Evolutionary conservation across 2,113 vertebrate genomes (phyloP), one percentile per base, ranked within the genome.

Genomic region (Ibidorhyncha struthersii): DNA sequence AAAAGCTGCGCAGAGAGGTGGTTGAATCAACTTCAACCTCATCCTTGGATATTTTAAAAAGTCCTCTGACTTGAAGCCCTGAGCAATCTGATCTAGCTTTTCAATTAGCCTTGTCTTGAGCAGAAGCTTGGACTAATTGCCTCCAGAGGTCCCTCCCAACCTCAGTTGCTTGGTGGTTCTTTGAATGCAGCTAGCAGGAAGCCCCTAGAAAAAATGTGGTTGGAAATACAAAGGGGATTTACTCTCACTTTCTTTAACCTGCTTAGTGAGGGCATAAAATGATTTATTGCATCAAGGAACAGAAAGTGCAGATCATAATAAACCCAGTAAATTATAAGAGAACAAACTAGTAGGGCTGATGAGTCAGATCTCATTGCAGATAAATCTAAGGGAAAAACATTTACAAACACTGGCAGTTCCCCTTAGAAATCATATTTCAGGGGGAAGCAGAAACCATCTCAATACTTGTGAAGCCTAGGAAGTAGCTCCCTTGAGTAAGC

Each of bases 301-400:
- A 94, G 91, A 93, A 95, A 94, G 77, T 89, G 69, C 78, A 94
- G 93, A 93, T 93, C 61, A 71, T 96, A 96, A 94, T 87, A 96
- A 96, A 95, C 29, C 47, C 38, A 89, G 74, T 96, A 96, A 91
- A 96, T 95, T 96, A 40, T 56, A 88, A 50, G 65, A 93, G 73
- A 93, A 81, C 52, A 76, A 69, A 87, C 91, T 91, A 66, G 72
- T 79, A 76, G 61, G 69, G 49, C 69, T 84, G 81, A 91, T 94
- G 81, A 87, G 73, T 96, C 78, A 86, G 65, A 89, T 89, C 65
- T 94, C 69, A 85, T 71, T 94, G 65, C 72, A 87, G 86, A 91
- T 89, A 95, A 96, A 87, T 94, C 61, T 82, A 63, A 92, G 63
- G 79, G 50, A 62, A 97, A 73, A 95, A 78, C 65, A 70, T 84